Base-by-base conservation (phyloP, 2,888 invertebrate species). In the Stenoptilia bipunctidactyla region DNA sequence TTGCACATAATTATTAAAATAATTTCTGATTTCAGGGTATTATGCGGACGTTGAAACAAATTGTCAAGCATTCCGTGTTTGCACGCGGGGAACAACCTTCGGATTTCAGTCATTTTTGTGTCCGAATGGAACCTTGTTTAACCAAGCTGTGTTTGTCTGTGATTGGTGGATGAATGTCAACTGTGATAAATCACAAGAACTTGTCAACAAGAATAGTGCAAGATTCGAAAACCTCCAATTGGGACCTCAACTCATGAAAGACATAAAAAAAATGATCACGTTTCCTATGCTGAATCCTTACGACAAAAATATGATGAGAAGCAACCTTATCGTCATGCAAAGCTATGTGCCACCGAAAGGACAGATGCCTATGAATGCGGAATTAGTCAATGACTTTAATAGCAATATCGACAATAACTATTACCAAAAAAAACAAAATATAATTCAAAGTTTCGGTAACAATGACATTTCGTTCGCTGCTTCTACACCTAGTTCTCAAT, bases 151-250 rank as follows among this genome's bases (percentile, higher is more conserved):
- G 1, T 77, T 88, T 42, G 88, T 89, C 1, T 89, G 89, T 50
- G 88, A 89, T 52, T 89, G 89, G 89, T 89, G 89, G 89, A 87
- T 85, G 72, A 87, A 88, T 50, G 89, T 89, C 0, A 82, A 88
- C 47, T 89, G 89, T 50, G 67, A 76, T 27, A 59, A 74, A 15
- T 76, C 86, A 1, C 65, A 69, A 42, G 65, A 73, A 42, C 51
- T 63, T 3, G 73, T 76, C 45, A 79, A 70, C 44, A 62, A 56
- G 15, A 73, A 74, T 43, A 83, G 82, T 34, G 70, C 83, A 33
- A 76, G 79, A 45, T 76, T 79, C 15, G 80, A 61, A 40, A 80
- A 75, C 42, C 61, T 86, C 13, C 74, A 76, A 54, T 51, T 85
- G 37, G 86, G 86, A 10, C 80, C 85, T 15, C 85, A 86, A 40